Conservation (phyloP, 2,888 invertebrate species). For the Plebejus melissa region DNA sequence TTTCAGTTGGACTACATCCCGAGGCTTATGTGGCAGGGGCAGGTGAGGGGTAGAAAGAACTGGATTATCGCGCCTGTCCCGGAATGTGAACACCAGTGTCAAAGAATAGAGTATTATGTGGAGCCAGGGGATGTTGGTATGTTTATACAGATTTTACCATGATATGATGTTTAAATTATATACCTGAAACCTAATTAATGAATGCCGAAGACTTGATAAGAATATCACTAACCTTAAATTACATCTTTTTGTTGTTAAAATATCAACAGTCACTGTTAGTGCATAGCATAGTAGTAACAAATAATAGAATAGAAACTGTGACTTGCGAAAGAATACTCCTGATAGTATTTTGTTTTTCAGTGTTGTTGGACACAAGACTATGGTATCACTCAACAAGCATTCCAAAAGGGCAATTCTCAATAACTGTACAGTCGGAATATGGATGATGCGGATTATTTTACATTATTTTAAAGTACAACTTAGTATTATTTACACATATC, state of each 20-base stretch:
- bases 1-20: constrained; percentile 93
- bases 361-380: constrained; percentile 91
- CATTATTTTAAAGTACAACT: constrained; percentile 49
- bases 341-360: constrained; percentile 62
- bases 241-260: background rate
- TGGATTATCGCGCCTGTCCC: constrained; percentile 92
- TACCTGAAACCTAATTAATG: no score
- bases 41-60: constrained; percentile 90
- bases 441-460: constrained; percentile 73
- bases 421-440: constrained; percentile 95
- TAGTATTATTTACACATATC: constrained; percentile 63
- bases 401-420: constrained; percentile 88
- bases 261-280: background rate
- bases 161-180: no score
- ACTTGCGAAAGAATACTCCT: background rate
- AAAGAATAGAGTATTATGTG: constrained; percentile 86
- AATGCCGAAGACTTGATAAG: no score
- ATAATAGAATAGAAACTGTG: background rate
- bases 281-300: no score
- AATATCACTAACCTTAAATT: no score
- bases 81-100: constrained; percentile 89
- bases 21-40: constrained; percentile 96
- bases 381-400: constrained; percentile 95
- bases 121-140: constrained; percentile 91
- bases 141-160: constrained; percentile 36